Percentiles rank a stretch among this genome's conserved stretches.
Evolutionary conservation across 2,113 vertebrate species (phyloP).

Genomic region (Meleagris gallopavo): DNA sequence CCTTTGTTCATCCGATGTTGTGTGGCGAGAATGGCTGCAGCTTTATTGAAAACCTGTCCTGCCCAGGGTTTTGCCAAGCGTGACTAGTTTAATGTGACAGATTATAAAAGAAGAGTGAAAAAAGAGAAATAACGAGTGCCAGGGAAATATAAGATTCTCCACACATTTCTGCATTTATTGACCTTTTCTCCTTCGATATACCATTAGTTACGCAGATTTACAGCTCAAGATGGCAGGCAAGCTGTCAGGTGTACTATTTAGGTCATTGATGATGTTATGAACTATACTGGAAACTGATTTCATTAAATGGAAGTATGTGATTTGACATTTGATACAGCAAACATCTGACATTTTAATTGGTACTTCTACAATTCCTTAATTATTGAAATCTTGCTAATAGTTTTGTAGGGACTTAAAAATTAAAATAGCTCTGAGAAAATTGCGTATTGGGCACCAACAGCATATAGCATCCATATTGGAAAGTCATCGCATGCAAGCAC

Average conservation of each 20-base stretch:
- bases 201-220: constrained; percentile 12
- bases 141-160: constrained; percentile 1
- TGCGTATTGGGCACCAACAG: not conserved
- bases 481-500: not conserved
- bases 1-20: not conserved
- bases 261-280: not conserved
- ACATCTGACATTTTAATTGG: not conserved
- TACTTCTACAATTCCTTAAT: not conserved
- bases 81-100: constrained; percentile 20
- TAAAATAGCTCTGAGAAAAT: not conserved
- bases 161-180: constrained; percentile 36
- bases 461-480: not conserved
- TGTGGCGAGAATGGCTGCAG: not conserved
- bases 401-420: not conserved
- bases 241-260: not conserved
- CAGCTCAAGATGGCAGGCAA: not conserved
- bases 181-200: not conserved
- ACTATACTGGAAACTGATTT: constrained; percentile 29
- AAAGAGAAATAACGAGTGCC: not conserved
- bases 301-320: not conserved
- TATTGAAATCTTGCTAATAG: not conserved
- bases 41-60: not conserved
- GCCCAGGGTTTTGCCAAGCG: not conserved
- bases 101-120: not conserved
- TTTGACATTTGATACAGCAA: not conserved